These are phyloP conservation scores for Petrocephalus sullivani DNA, from an alignment of 2,797 vertebrate species.

Conservation along the genomic window DNA sequence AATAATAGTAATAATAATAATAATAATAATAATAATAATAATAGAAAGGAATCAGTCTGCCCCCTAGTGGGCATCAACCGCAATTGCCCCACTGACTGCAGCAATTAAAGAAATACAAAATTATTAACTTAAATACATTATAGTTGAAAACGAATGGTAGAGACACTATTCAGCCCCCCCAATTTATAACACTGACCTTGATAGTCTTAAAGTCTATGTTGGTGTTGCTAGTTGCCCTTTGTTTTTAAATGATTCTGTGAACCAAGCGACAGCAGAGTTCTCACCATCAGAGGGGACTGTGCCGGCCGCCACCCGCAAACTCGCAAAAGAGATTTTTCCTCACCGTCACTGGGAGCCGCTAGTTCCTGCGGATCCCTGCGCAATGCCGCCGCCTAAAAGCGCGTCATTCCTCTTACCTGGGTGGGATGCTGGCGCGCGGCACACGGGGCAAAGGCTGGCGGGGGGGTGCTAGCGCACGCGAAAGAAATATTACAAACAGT, in stretches of 20 bases:
- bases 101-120: neutral
- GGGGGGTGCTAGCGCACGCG: neutral
- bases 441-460: neutral
- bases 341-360: neutral
- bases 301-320: neutral
- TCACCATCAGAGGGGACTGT: neutral
- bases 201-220: neutral
- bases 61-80: conserved; percentile 8
- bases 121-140: neutral
- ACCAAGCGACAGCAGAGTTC: neutral
- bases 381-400: neutral
- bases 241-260: neutral
- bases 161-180: neutral
- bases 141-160: neutral
- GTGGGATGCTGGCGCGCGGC: neutral
- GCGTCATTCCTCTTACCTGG: neutral
- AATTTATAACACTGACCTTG: neutral
- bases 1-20: too few species aligned
- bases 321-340: conserved; percentile 1
- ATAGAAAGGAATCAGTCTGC: neutral
- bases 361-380: neutral
- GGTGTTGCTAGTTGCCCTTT: neutral
- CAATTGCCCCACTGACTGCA: conserved; percentile 5
- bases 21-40: too few species aligned
- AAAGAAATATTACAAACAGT: conserved; percentile 12